Evolutionary conservation across 1,140 invertebrate species (phyloP).

Genomic region (Cardiocondyla obscurior): DNA sequence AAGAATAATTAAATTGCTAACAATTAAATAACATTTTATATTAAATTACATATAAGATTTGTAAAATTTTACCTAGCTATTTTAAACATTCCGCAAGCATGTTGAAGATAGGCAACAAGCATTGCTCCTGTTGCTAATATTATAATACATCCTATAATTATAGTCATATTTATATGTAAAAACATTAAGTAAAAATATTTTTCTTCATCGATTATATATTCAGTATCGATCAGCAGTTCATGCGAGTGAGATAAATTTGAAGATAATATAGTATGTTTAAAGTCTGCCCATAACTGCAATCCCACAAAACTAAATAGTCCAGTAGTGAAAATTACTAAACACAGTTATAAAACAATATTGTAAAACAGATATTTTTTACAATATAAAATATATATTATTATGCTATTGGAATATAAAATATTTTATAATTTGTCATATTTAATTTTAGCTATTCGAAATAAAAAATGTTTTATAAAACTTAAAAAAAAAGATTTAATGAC

Average conservation of each 20-base stretch:
- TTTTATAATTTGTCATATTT: too few relatives aligned
- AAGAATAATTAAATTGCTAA: not conserved
- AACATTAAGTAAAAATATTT: not conserved
- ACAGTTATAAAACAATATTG: not conserved
- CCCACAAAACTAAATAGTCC: not conserved
- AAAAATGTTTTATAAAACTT: not conserved
- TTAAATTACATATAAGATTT: too few relatives aligned
- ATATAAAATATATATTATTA: too few relatives aligned
- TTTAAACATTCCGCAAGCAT: conserved; percentile 2
- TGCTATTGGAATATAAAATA: too few relatives aligned
- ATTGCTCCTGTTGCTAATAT: not conserved
- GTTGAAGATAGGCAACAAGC: not conserved
- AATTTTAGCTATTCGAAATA: too few relatives aligned
- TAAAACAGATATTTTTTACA: too few relatives aligned
- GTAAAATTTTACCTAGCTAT: conserved; percentile 31
- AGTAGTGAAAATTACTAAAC: not conserved
- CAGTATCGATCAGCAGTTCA: not conserved
- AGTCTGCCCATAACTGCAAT: not conserved
- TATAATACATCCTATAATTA: not conserved
- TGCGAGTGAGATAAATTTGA: not conserved
- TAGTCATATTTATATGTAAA: not conserved
- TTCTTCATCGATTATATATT: not conserved
- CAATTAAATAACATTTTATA: not conserved
- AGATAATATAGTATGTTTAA: not conserved
- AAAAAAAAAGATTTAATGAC: not conserved